Percentiles rank a stretch among this genome's conserved stretches.
phyloP scores from a whole-genome alignment of 2,888 invertebrate species.

The Tridacna gigas region DNA sequence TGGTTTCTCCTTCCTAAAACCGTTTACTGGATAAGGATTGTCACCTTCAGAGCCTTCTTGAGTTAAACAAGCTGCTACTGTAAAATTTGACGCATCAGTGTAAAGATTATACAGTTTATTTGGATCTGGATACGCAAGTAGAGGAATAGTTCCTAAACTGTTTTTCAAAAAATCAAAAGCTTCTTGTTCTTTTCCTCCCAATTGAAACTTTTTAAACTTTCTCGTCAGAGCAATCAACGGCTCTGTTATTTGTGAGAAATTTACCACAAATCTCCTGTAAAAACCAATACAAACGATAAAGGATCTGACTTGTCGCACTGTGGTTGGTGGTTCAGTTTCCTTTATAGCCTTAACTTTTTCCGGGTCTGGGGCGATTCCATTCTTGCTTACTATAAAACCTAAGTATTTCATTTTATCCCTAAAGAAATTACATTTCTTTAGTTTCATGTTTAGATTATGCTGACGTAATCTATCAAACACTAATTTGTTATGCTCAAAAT shows the following conservation, averaged over 20 bases:
- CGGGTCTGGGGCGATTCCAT: neutral
- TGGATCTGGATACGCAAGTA: neutral
- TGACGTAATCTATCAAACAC: neutral
- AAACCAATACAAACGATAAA: neutral
- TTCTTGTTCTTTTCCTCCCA: neutral
- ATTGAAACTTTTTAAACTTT: slow-evolving; percentile 1
- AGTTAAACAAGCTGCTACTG: slow-evolving; percentile 3
- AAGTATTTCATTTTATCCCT: neutral
- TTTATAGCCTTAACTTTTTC: neutral
- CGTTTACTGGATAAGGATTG: neutral
- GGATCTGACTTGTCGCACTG: neutral
- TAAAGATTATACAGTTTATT: neutral
- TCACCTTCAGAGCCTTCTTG: neutral
- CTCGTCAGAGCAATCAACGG: neutral
- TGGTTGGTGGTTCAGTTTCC: neutral
- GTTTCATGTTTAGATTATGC: neutral
- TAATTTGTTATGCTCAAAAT: neutral
- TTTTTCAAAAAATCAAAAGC: slow-evolving; percentile 13
- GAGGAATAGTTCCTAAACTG: neutral
- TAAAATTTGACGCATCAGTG: neutral
- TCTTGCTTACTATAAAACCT: neutral
- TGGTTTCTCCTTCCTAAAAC: neutral
- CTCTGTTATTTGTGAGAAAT: neutral
- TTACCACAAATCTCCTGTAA: neutral
- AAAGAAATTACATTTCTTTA: neutral